phyloP scores from a whole-genome alignment of 1,140 invertebrate species.

The Eueides isabella region DNA sequence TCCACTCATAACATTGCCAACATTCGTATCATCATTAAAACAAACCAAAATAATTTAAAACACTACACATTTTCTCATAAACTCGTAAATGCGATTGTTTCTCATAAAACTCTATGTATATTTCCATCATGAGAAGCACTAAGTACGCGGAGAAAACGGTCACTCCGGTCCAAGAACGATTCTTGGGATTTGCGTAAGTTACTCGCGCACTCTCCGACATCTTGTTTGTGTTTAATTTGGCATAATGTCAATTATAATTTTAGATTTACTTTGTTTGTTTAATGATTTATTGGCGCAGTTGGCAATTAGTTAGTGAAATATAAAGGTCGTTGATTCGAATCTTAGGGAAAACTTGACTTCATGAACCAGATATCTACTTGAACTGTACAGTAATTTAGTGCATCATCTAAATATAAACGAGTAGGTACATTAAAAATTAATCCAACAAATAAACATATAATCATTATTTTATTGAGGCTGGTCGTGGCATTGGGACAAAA shows the following conservation, averaged over 20 bases:
- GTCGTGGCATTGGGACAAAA: no score
- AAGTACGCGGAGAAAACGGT: slow-evolving; percentile 71
- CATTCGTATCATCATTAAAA: background rate
- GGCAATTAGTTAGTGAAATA: no score
- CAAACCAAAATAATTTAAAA: slow-evolving; percentile 20
- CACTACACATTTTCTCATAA: slow-evolving; percentile 50
- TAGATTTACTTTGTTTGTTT: background rate
- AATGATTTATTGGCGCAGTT: no score
- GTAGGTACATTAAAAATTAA: no score
- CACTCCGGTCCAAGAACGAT: slow-evolving; percentile 62
- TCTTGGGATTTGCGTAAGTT: slow-evolving; percentile 58
- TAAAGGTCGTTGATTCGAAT: no score
- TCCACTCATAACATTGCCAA: no score
- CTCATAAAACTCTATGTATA: slow-evolving; percentile 70
- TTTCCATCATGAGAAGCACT: slow-evolving; percentile 64
- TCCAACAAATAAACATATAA: no score
- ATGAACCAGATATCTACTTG: no score
- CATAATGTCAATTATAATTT: background rate
- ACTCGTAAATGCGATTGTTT: slow-evolving; percentile 63
- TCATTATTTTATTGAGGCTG: no score
- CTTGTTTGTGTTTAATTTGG: slow-evolving; percentile 16
- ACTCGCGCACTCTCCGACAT: slow-evolving; percentile 42
- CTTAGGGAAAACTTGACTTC: no score
- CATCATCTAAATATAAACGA: no score
- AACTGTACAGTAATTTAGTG: no score